These are phyloP conservation scores for Saccopteryx bilineata DNA, from an alignment of 2,113 vertebrate species.

Conservation along the genomic window DNA sequence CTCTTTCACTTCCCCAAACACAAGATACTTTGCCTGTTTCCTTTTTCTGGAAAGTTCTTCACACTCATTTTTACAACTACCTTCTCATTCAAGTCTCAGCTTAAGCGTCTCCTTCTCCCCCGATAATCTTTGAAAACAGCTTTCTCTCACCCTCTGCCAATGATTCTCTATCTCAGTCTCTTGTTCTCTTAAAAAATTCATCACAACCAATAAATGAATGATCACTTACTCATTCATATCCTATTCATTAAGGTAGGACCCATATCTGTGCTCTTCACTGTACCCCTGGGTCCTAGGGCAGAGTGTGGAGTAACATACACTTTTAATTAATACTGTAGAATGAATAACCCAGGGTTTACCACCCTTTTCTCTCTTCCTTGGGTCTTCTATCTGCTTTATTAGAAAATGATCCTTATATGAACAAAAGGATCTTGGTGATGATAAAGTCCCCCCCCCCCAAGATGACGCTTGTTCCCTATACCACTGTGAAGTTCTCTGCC, in stretches of 20 bases:
- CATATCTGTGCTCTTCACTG: background rate
- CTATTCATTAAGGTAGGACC: background rate
- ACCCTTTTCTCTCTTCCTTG: background rate
- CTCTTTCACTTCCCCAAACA: background rate
- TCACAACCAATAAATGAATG: background rate
- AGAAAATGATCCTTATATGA: background rate
- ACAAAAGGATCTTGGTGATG: background rate
- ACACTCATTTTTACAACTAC: background rate
- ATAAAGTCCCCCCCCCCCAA: background rate
- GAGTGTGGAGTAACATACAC: background rate
- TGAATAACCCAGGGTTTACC: background rate
- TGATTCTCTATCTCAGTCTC: background rate
- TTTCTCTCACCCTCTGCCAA: background rate
- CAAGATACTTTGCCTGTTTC: background rate
- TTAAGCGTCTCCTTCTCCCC: background rate
- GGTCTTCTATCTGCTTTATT: background rate
- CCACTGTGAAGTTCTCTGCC: background rate
- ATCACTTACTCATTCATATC: background rate
- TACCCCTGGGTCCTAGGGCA: background rate
- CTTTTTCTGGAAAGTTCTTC: background rate
- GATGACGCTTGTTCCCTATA: too few species aligned
- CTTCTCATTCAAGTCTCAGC: background rate
- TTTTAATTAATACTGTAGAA: background rate
- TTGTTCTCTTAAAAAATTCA: background rate
- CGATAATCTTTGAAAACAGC: background rate